Base-by-base conservation (phyloP, 2,888 invertebrate genomes). In the Cyclophora albipunctata region DNA sequence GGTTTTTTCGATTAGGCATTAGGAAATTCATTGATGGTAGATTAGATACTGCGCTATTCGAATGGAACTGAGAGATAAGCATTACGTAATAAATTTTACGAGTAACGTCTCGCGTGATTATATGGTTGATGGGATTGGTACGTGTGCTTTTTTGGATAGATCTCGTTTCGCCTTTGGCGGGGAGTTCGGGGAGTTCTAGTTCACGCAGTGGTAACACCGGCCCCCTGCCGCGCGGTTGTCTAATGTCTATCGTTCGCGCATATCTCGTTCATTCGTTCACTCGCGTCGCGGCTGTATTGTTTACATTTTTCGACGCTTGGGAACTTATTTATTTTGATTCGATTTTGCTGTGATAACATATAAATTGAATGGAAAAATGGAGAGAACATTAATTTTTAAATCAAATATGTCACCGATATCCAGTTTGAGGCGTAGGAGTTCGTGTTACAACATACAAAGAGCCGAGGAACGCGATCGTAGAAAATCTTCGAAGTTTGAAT, bases 391-490 rank as follows among this genome's bases (percentile, higher is more conserved):
- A 59, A 81, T 87, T 60, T 87, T 88, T 64, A 87, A 84, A 64
- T 76, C 84, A 48, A 86, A 87, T 60, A 77, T 89, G 77, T 89
- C 89, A 59, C 87, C 89, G 49, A 86, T 89, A 76, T 82, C 88
- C 7, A 88, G 88, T 73, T 68, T 89, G 68, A 82, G 89, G 75
- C 84, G 89, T 64, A 80, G 89, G 45, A 89, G 86, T 75, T 89
- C 89, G 55, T 89, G 89, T 65, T 89, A 89, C 69, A 89, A 89
- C 63, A 86, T 89, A 70, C 89, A 89, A 76, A 83, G 87, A 78
- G 89, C 89, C 2, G 89, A 89, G 66, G 83, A 85, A 71, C 84
- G 88, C 69, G 89, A 89, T 75, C 85, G 89, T 62, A 81, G 89
- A 71, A 87, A 86, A 81, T 88, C 88, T 57, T 63, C 81, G 47